Evolutionary conservation across 1,140 invertebrate genomes (phyloP).

Genomic region (Spodoptera frugiperda): DNA sequence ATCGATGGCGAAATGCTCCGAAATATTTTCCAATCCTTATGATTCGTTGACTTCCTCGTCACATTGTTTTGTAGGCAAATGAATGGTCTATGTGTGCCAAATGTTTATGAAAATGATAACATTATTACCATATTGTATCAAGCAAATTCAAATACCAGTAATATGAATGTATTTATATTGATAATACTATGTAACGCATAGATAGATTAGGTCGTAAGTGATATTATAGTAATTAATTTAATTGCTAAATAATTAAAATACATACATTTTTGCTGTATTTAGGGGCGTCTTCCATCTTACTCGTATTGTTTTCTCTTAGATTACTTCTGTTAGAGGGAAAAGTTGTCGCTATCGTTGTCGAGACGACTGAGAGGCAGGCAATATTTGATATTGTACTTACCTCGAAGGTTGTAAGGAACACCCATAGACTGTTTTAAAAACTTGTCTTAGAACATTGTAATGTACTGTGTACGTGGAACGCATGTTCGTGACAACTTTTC

Average conservation of each 20-base stretch:
- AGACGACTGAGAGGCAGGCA: not conserved
- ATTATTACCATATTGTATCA: constrained; percentile 60
- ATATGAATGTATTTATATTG: constrained; percentile 75
- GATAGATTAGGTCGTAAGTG: constrained; percentile 79
- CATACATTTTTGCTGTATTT: constrained; percentile 84
- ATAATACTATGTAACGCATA: constrained; percentile 73
- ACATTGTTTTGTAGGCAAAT: constrained; percentile 53
- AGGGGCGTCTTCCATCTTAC: constrained; percentile 84
- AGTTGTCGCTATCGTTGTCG: constrained; percentile 39
- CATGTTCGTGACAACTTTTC: constrained; percentile 53
- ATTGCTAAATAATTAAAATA: constrained; percentile 78
- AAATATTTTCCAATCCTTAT: constrained; percentile 29
- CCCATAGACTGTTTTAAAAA: constrained; percentile 33
- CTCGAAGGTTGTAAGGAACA: not conserved
- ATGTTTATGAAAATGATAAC: constrained; percentile 65
- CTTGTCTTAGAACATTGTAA: constrained; percentile 12
- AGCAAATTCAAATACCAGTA: constrained; percentile 75
- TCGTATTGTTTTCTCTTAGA: constrained; percentile 79
- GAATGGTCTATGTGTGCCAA: constrained; percentile 72
- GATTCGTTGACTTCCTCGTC: constrained; percentile 40
- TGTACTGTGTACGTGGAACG: constrained; percentile 39
- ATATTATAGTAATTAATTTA: constrained; percentile 79
- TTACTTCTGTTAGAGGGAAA: constrained; percentile 61
- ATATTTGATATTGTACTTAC: constrained; percentile 38
- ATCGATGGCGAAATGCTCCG: constrained; percentile 43